Evolutionary conservation across 1,140 invertebrate genomes (phyloP).

Genomic region (Drosophila pandora): DNA sequence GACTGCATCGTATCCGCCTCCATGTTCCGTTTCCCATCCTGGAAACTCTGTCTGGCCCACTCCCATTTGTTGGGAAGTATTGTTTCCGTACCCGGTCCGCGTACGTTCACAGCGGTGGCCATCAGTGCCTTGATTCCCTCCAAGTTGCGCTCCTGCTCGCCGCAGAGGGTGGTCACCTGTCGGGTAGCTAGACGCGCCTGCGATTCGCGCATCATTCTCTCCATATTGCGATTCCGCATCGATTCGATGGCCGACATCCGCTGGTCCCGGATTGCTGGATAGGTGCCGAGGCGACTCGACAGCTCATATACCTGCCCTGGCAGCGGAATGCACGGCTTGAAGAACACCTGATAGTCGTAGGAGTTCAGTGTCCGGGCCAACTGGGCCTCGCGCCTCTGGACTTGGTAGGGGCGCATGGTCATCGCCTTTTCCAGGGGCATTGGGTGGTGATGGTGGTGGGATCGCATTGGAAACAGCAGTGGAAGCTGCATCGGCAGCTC

Average conservation of each 20-base stretch:
- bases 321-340: background rate
- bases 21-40: background rate
- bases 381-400: background rate
- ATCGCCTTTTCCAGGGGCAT: background rate
- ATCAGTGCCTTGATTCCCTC: background rate
- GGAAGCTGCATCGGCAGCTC: too few species aligned
- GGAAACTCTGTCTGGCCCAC: background rate
- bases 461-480: too few species aligned
- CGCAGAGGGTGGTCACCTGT: background rate
- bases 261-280: background rate
- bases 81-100: background rate
- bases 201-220: constrained; percentile 6
- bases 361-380: background rate
- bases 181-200: background rate
- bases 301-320: background rate
- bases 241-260: background rate
- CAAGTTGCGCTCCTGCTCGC: background rate
- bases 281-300: background rate
- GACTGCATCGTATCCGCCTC: background rate
- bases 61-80: background rate
- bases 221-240: constrained; percentile 2
- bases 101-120: background rate
- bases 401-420: background rate
- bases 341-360: background rate
- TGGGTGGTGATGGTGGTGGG: too few species aligned